Percentiles rank a stretch among this genome's conserved stretches.
phyloP scores from a whole-genome alignment of 2,113 vertebrate species.

The Colius striatus region DNA sequence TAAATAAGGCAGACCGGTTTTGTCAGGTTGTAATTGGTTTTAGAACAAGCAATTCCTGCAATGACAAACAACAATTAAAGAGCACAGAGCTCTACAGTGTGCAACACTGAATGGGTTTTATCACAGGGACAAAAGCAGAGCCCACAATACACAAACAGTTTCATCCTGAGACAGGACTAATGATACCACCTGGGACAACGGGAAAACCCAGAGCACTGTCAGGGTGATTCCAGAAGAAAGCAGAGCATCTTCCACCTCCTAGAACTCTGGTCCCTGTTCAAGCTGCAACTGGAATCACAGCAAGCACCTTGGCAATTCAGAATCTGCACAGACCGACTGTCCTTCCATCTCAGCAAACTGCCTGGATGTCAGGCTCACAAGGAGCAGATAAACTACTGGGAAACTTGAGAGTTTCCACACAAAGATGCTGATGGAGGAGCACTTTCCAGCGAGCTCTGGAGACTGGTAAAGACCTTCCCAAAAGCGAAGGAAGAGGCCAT shows the following conservation, averaged over 20 bases:
- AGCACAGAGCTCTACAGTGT: background rate
- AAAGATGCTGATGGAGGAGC: background rate
- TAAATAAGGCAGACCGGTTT: slow-evolving; percentile 67
- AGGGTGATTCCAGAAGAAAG: background rate
- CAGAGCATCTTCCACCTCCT: background rate
- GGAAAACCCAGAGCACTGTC: background rate
- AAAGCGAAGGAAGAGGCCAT: background rate
- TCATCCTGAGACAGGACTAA: fast-evolving
- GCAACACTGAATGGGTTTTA: background rate
- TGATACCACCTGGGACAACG: fast-evolving
- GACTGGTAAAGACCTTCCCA: background rate
- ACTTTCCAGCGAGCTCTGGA: background rate
- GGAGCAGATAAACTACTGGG: background rate
- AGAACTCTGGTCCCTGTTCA: background rate
- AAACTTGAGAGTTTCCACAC: background rate
- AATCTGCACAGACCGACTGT: background rate
- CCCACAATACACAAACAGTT: fast-evolving
- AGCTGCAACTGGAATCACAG: background rate
- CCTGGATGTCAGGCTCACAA: background rate
- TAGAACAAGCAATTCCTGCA: slow-evolving; percentile 44
- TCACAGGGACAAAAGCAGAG: background rate
- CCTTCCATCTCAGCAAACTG: background rate
- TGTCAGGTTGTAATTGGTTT: slow-evolving; percentile 66
- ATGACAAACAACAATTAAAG: slow-evolving; percentile 39
- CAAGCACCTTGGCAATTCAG: background rate